Conservation (phyloP, 2,113 vertebrate genomes). For the Grus americana region DNA sequence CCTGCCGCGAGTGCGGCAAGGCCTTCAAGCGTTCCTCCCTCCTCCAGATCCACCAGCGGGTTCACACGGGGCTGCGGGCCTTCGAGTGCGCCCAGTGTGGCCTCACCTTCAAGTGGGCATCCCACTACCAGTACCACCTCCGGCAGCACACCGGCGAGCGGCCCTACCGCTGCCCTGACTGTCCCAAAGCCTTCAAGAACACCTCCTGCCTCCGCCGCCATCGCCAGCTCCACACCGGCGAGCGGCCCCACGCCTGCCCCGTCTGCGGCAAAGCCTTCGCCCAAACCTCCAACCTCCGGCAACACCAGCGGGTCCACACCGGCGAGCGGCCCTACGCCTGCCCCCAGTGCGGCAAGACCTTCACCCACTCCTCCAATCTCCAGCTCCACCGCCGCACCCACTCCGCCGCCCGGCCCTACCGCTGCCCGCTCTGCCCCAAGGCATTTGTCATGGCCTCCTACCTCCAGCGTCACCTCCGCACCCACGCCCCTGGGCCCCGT, state of each 20-base stretch:
- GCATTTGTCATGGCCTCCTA: conserved; percentile 92
- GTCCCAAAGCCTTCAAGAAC: conserved; percentile 92
- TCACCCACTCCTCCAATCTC: conserved; percentile 90
- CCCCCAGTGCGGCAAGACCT: conserved; percentile 82
- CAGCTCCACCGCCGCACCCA: conserved; percentile 89
- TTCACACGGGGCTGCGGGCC: conserved; percentile 90
- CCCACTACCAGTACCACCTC: conserved; percentile 92
- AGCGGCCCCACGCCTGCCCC: conserved; percentile 84
- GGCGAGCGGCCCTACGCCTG: conserved; percentile 86
- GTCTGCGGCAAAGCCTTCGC: conserved; percentile 90
- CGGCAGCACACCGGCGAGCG: conserved; percentile 90
- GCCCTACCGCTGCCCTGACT: conserved; percentile 88
- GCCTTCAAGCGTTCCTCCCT: conserved; percentile 92
- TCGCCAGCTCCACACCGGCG: conserved; percentile 89
- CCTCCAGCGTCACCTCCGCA: conserved; percentile 87
- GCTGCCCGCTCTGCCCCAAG: conserved; percentile 85
- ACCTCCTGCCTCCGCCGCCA: conserved; percentile 90
- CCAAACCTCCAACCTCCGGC: conserved; percentile 90
- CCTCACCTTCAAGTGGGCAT: conserved; percentile 93
- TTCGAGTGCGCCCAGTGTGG: conserved; percentile 90
- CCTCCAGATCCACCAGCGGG: conserved; percentile 89
- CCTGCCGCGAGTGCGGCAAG: conserved; percentile 89
- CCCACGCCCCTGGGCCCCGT: conserved; percentile 14
- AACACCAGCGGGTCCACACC: conserved; percentile 91
- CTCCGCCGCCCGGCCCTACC: conserved; percentile 84